Conservation (phyloP, 2,888 invertebrate species). For the Lymantria monacha region DNA sequence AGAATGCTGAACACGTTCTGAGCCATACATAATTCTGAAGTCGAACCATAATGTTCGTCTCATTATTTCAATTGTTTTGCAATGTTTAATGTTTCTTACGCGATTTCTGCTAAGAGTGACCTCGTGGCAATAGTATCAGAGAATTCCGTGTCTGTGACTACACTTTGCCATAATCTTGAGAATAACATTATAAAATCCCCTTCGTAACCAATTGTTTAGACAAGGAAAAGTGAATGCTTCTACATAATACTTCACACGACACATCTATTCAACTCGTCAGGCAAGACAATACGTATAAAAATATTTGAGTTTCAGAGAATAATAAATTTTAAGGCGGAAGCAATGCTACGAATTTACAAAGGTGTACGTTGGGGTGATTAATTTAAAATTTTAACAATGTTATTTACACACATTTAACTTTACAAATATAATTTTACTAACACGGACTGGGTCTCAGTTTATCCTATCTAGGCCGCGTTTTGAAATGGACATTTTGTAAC, state of each 20-base stretch:
- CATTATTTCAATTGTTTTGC: neutral
- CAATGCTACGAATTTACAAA: conserved; percentile 2
- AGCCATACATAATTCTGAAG: neutral
- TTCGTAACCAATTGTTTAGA: conserved; percentile 41
- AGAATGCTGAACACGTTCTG: neutral
- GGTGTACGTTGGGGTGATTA: neutral
- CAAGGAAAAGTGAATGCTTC: conserved; percentile 43
- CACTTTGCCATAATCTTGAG: conserved; percentile 28
- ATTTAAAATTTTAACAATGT: neutral
- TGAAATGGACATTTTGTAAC: conserved; percentile 28
- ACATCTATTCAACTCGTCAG: conserved; percentile 33
- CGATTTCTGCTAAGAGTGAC: neutral
- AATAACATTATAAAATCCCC: conserved; percentile 30
- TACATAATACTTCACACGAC: conserved; percentile 35
- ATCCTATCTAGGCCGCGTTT: conserved; percentile 19
- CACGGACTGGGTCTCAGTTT: conserved; percentile 1
- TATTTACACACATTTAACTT: neutral
- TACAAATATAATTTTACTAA: conserved; percentile 1
- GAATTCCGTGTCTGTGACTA: conserved; percentile 16
- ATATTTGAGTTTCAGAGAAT: conserved; percentile 23
- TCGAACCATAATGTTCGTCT: neutral
- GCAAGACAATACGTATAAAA: conserved; percentile 23
- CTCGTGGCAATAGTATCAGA: conserved; percentile 6
- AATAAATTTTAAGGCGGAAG: conserved; percentile 24
- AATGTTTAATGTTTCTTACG: neutral